Percentiles rank a stretch among this genome's conserved stretches.
Conservation (phyloP, 2,888 invertebrate genomes). For the Tridacna crocea region DNA sequence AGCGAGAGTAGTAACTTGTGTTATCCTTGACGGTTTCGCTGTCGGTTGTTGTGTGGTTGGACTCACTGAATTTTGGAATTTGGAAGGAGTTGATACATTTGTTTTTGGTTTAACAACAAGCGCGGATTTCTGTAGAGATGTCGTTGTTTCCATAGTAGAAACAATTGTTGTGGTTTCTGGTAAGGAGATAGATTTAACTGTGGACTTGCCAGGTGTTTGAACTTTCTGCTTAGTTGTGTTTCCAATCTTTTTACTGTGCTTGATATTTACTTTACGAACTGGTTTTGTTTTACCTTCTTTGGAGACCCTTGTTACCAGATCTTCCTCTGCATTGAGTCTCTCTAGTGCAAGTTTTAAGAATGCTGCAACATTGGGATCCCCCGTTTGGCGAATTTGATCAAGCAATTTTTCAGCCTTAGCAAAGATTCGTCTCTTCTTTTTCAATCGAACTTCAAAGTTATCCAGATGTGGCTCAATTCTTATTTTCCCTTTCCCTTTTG, state of each 20-base stretch:
- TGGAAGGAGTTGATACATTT: neutral
- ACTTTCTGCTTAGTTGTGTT: too few relatives aligned
- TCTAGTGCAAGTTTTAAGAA: constrained; percentile 14
- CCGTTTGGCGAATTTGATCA: neutral
- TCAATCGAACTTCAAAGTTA: constrained; percentile 11
- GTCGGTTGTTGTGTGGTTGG: neutral
- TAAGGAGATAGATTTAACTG: neutral
- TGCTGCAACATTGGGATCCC: constrained; percentile 18
- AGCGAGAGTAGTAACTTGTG: neutral
- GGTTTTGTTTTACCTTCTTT: too few relatives aligned
- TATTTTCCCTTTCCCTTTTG: neutral
- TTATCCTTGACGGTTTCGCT: neutral
- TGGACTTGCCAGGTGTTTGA: neutral
- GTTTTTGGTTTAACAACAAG: too few relatives aligned
- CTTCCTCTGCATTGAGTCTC: constrained; percentile 14
- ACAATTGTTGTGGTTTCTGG: too few relatives aligned
- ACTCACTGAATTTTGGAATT: neutral
- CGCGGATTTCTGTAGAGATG: too few relatives aligned
- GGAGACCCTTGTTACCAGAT: neutral
- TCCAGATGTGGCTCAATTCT: constrained; percentile 6
- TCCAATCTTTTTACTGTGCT: too few relatives aligned
- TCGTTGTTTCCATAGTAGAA: too few relatives aligned
- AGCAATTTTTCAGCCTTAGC: neutral
- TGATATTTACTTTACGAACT: too few relatives aligned
- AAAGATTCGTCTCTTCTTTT: constrained; percentile 13